Evolutionary conservation across 2,888 invertebrate genomes (phyloP), one percentile per base, ranked within the genome.

Genomic region (Torymus auratus): DNA sequence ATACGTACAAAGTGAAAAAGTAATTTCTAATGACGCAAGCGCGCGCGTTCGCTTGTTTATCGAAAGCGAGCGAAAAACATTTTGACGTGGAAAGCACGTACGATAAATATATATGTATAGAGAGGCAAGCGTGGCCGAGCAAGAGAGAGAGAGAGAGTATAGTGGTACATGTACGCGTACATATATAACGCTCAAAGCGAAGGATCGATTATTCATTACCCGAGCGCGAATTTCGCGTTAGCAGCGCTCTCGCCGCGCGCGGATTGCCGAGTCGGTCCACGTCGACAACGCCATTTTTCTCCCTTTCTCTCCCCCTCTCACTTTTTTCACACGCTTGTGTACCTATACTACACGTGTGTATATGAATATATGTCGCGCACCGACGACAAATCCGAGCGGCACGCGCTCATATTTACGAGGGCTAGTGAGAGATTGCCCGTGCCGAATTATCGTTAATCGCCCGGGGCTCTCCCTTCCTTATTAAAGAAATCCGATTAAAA

Each of bases 121-220:
- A 7, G 41, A 41, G 41, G 41, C 7, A 41, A 5, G 41, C 41
- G 41, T 7, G 41, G 41, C 41, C 7, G 7, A 41, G 41, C 41
- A 28, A 28, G 28, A 28, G 28, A 28, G 41, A 41, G 41, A 7
- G 7, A 41, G 7, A 41, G 41, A 41, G 7, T 41, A 41, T 41
- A 41, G 41, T 1, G 7, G 41, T 7, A 41, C 41, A 7, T 41
- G 41, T 41, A 41, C 41, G 1, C 41, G 41, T 10, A 41, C 41
- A 41, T 41, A 41, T 41, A 73, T 17, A 73, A 0, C 56, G 28
- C n/a, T 23, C 52, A 50, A 60, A n/a, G 55, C 23, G 52, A 20
- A 50, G 52, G 67, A 75, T 75, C 74, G 74, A 75, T 75, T 67
- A 75, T 75, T 75, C 74, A 75, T 75, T 75, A 65, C 53, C 23